Conservation (phyloP, 2,797 vertebrate species). For the Enteromius thamalakanensis region DNA sequence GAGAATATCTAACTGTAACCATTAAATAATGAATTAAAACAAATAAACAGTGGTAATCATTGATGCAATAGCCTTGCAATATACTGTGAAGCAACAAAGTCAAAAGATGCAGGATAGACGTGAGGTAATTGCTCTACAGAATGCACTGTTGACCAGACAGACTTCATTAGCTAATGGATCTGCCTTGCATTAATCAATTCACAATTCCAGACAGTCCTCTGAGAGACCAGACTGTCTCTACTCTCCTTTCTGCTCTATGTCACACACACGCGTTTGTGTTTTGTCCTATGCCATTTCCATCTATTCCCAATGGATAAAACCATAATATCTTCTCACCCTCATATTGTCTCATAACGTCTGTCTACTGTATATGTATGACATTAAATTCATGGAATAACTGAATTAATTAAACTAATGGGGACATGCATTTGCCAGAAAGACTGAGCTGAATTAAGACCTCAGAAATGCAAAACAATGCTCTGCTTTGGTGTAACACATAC, state of each 20-base stretch:
- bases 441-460: background rate
- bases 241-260: slow-evolving; percentile 1
- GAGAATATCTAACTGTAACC: slow-evolving; percentile 4
- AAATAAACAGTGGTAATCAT: slow-evolving; percentile 15
- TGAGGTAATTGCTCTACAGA: slow-evolving; percentile 48
- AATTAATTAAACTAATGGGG: slow-evolving; percentile 24
- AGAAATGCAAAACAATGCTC: background rate
- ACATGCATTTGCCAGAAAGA: background rate
- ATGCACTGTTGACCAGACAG: slow-evolving; percentile 55
- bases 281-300: slow-evolving; percentile 24
- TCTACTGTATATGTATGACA: slow-evolving; percentile 44
- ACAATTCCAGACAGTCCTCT: slow-evolving; percentile 61
- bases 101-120: slow-evolving; percentile 39
- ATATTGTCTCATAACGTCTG: slow-evolving; percentile 32
- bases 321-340: slow-evolving; percentile 43
- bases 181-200: slow-evolving; percentile 66
- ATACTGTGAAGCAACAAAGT: slow-evolving; percentile 13
- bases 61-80: slow-evolving; percentile 29
- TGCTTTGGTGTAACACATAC: background rate
- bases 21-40: slow-evolving; percentile 19
- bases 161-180: slow-evolving; percentile 69
- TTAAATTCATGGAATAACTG: slow-evolving; percentile 35
- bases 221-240: slow-evolving; percentile 45
- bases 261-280: background rate
- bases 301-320: slow-evolving; percentile 35